These are phyloP conservation scores for Pelagia noctiluca DNA, from an alignment of 30 jellyfish, hydroid and myxozoan species.

Conservation along the genomic window DNA sequence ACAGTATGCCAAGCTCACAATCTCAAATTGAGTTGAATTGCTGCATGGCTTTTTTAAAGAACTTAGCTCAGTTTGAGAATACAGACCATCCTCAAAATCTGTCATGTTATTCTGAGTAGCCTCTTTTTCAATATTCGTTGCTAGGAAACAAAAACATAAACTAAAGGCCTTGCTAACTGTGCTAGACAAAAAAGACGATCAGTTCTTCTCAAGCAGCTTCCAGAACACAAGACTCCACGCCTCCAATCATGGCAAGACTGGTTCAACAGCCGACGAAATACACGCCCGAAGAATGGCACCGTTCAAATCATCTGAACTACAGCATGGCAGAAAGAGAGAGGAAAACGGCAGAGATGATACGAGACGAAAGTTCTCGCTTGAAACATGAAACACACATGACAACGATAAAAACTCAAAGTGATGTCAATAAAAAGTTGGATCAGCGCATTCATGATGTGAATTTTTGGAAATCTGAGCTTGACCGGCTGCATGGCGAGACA, in stretches of 20 bases:
- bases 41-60: no score
- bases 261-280: constrained; percentile 85
- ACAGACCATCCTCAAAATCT: no score
- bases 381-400: constrained; percentile 87
- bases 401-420: constrained; percentile 93
- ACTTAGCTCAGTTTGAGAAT: no score
- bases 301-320: constrained; percentile 84
- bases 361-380: constrained; percentile 94
- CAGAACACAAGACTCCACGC: background rate
- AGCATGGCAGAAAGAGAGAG: constrained; percentile 87
- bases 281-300: constrained; percentile 96
- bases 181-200: no score
- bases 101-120: no score
- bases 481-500: constrained; percentile 86
- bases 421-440: constrained; percentile 93
- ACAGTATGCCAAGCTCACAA: no score
- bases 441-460: constrained; percentile 84
- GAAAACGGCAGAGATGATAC: constrained; percentile 81
- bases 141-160: no score
- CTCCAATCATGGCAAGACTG: constrained; percentile 79
- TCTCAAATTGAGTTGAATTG: no score
- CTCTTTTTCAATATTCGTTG: no score
- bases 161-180: no score
- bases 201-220: no score
- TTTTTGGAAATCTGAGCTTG: constrained; percentile 97